Evolutionary conservation across 2,113 vertebrate genomes (phyloP).

Genomic region (Syrmaticus mikado): DNA sequence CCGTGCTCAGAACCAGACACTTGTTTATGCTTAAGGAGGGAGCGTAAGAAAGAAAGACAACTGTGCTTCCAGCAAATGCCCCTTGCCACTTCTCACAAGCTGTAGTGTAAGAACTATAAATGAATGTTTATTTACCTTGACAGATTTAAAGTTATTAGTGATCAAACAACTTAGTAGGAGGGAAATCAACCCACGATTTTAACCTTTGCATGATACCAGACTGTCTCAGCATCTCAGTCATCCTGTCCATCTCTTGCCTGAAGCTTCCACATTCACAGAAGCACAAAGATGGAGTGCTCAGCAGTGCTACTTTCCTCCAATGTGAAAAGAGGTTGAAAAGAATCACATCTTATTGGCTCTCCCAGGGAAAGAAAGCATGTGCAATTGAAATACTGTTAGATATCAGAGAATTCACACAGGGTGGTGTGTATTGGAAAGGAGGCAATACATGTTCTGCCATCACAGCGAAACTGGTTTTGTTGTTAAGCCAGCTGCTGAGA

Average conservation of each 20-base stretch:
- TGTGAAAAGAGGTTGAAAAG: neutral
- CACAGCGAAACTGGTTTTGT: neutral
- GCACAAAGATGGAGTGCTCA: neutral
- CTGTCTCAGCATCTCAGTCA: neutral
- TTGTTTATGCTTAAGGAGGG: neutral
- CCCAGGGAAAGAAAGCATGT: neutral
- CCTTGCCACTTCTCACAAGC: neutral
- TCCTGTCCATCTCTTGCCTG: neutral
- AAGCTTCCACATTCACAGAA: neutral
- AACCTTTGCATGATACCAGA: neutral
- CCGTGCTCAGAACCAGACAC: neutral
- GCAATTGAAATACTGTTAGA: neutral
- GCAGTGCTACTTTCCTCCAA: neutral
- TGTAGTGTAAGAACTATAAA: neutral
- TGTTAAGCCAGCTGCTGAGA: constrained; percentile 6
- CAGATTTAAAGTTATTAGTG: neutral
- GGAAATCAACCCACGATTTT: neutral
- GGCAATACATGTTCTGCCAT: neutral
- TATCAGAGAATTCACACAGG: constrained; percentile 7
- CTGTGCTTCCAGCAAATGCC: neutral
- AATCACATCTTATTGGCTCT: constrained; percentile 5
- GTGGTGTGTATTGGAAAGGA: neutral
- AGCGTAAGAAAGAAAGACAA: neutral
- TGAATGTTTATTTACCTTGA: neutral
- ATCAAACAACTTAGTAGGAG: neutral